Conservation (phyloP, 2,888 invertebrate species). For the Ormyrus pomaceus region DNA sequence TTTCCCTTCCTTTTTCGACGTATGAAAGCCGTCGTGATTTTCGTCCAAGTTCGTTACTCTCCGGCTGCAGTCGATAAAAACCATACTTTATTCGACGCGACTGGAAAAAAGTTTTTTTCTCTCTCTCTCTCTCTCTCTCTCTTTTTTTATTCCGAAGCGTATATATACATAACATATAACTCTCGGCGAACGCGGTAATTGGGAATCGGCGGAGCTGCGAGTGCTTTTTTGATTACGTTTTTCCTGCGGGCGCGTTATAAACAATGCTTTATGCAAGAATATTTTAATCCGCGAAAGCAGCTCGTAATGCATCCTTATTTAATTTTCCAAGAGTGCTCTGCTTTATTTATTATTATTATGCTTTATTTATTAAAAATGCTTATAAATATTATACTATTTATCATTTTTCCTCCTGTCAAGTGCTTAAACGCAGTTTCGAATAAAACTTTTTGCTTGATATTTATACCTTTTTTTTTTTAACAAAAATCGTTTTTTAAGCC, state of each 20-base stretch:
- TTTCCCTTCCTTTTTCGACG: constrained; percentile 7
- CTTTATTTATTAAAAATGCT: too few relatives aligned
- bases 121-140: constrained; percentile 4
- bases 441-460: too few relatives aligned
- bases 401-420: too few relatives aligned
- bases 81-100: constrained; percentile 22
- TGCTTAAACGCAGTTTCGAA: too few relatives aligned
- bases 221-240: constrained; percentile 1
- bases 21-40: constrained; percentile 34
- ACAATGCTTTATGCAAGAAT: background rate
- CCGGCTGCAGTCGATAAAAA: constrained; percentile 5
- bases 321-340: too few relatives aligned
- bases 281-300: too few relatives aligned
- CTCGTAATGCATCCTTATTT: too few relatives aligned
- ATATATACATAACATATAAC: background rate
- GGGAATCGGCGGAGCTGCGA: constrained; percentile 13
- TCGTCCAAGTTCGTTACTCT: constrained; percentile 27
- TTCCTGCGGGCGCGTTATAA: background rate
- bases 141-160: constrained; percentile 10
- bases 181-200: constrained; percentile 14
- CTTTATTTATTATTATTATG: too few relatives aligned
- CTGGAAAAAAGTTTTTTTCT: too few relatives aligned
- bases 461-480: too few relatives aligned
- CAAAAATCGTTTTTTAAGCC: too few relatives aligned
- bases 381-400: too few relatives aligned